Conservation (phyloP, 53 echinoderm and acorn worm genomes). For the Arbacia lixula region DNA sequence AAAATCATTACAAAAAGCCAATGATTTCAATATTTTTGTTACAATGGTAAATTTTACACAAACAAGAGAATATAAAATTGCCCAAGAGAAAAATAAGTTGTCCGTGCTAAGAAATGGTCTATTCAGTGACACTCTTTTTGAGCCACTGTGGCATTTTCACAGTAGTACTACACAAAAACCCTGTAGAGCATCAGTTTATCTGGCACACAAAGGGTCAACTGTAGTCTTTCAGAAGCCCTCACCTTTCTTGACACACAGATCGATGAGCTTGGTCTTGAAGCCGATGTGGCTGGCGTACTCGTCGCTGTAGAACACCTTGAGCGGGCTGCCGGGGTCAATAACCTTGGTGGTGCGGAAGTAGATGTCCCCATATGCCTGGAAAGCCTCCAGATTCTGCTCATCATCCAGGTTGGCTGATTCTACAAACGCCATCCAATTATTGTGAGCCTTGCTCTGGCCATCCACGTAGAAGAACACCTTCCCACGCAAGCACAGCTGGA, state of each 20-base stretch:
- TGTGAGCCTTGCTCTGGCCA: conserved; percentile 28
- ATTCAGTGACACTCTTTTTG: too few relatives aligned
- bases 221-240: too few relatives aligned
- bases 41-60: too few relatives aligned
- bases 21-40: too few relatives aligned
- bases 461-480: conserved; percentile 46
- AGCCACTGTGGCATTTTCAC: too few relatives aligned
- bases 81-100: too few relatives aligned
- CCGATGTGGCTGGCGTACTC: conserved; percentile 6
- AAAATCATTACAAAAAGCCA: too few relatives aligned
- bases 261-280: conserved; percentile 28
- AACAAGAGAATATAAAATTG: too few relatives aligned
- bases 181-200: too few relatives aligned
- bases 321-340: conserved; percentile 41
- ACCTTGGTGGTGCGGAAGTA: conserved; percentile 51
- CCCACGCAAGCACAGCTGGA: conserved; percentile 34
- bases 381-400: conserved; percentile 35
- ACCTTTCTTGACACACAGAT: background rate
- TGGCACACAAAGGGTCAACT: too few relatives aligned
- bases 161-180: too few relatives aligned
- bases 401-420: conserved; percentile 22
- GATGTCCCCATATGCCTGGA: conserved; percentile 52
- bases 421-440: conserved; percentile 53
- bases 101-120: too few relatives aligned
- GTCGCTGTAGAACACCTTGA: conserved; percentile 52